These are phyloP conservation scores for Cetoscarus ocellatus DNA, from an alignment of 2,797 vertebrate species.

Conservation along the genomic window DNA sequence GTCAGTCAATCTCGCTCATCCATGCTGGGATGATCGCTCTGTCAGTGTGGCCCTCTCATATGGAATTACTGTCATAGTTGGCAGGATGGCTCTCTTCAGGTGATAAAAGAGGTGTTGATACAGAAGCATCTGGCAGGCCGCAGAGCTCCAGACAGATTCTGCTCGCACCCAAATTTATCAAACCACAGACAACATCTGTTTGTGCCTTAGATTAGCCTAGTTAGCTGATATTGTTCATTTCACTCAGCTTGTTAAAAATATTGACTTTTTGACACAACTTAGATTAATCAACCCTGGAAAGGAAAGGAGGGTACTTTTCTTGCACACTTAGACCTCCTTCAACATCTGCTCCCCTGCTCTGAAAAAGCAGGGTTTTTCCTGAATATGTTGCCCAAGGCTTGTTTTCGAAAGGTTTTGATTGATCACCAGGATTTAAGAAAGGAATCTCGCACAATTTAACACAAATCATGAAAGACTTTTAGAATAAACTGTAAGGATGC, in stretches of 20 bases:
- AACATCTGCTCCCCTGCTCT: conserved; percentile 40
- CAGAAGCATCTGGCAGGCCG: conserved; percentile 76
- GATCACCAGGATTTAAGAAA: conserved; percentile 75
- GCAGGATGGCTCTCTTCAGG: conserved; percentile 79
- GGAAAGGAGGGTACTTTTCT: conserved; percentile 11
- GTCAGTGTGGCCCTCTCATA: conserved; percentile 81
- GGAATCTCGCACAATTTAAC: conserved; percentile 75
- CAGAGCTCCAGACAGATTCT: conserved; percentile 74
- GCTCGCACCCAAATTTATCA: conserved; percentile 69
- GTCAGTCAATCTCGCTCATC: conserved; percentile 62
- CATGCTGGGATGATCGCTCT: conserved; percentile 65
- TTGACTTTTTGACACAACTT: conserved; percentile 48
- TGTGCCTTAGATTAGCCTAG: conserved; percentile 46
- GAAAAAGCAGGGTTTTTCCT: conserved; percentile 69
- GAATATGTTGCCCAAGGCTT: conserved; percentile 70
- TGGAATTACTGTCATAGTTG: conserved; percentile 84
- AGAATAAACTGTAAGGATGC: conserved; percentile 49
- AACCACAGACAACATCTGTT: conserved; percentile 61
- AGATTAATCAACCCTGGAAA: conserved; percentile 49
- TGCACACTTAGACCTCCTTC: conserved; percentile 27
- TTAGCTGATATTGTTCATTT: conserved; percentile 59
- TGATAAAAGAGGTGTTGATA: conserved; percentile 85
- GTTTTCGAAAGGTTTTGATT: conserved; percentile 74
- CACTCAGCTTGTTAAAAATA: conserved; percentile 55
- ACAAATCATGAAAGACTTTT: conserved; percentile 66